Evolutionary conservation across 1,140 invertebrate species (phyloP).

Genomic region (Triops cancriformis): DNA sequence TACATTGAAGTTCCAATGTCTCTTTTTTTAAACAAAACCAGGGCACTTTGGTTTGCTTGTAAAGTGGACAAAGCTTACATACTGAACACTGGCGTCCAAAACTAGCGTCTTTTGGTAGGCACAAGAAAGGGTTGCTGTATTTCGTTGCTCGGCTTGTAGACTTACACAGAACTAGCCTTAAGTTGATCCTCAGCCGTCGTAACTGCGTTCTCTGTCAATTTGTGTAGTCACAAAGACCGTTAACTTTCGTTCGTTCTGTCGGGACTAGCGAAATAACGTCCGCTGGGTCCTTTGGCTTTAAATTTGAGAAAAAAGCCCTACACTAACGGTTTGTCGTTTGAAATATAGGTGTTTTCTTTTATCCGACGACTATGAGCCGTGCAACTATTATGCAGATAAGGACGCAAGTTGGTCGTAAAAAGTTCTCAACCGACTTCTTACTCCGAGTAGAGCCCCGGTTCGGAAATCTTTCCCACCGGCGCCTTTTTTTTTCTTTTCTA

Average conservation of each 20-base stretch:
- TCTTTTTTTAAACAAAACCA: too few relatives aligned
- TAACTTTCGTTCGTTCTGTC: not conserved
- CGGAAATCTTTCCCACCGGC: not conserved
- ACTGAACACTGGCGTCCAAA: too few relatives aligned
- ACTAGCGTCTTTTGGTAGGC: too few relatives aligned
- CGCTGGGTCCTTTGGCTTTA: not conserved
- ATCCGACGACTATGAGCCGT: not conserved
- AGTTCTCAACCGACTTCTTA: not conserved
- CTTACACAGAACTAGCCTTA: too few relatives aligned
- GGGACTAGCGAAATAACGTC: not conserved
- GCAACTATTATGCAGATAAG: not conserved
- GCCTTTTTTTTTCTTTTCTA: not conserved
- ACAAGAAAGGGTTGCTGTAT: too few relatives aligned
- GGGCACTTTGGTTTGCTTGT: too few relatives aligned
- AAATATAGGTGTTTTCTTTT: not conserved
- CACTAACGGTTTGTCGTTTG: conserved; percentile 5
- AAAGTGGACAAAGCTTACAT: too few relatives aligned
- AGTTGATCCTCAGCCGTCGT: too few relatives aligned
- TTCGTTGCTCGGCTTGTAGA: too few relatives aligned
- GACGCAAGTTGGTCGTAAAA: not conserved
- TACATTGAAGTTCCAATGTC: too few relatives aligned
- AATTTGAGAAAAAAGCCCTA: not conserved
- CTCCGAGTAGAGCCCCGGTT: not conserved
- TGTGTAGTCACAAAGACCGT: not conserved
- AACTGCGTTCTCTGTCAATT: too few relatives aligned